Percentiles rank a stretch among this genome's conserved stretches.
Conservation (phyloP, 2,797 vertebrate genomes). For the Anguilla marmorata region DNA sequence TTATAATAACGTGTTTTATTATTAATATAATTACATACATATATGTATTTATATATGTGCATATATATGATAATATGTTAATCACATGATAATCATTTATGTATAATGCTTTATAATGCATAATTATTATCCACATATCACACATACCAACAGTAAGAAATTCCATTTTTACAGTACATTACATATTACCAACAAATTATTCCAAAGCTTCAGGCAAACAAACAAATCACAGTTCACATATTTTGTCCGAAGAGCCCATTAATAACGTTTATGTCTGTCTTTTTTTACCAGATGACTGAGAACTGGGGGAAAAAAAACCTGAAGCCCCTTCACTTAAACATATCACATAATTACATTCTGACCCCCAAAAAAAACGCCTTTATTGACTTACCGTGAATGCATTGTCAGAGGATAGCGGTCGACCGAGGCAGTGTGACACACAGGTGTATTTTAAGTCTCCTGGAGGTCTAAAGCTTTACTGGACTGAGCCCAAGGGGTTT, state of each 20-base stretch:
- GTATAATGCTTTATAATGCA: no score
- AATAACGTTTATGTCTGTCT: background rate
- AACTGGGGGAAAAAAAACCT: background rate
- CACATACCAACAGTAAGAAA: background rate
- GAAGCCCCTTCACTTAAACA: background rate
- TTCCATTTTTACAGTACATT: background rate
- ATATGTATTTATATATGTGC: background rate
- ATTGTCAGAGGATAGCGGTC: conserved; percentile 40
- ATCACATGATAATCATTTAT: no score
- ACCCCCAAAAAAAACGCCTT: background rate
- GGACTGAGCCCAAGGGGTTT: conserved; percentile 45
- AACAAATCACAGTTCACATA: background rate
- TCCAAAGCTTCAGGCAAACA: background rate
- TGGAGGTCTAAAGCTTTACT: conserved; percentile 47
- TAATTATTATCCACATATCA: background rate
- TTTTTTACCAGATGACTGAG: conserved; percentile 11
- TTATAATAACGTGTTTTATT: background rate
- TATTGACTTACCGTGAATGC: conserved; percentile 52
- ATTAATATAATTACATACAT: background rate
- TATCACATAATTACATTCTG: background rate
- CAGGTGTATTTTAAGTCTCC: conserved; percentile 39
- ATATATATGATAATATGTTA: background rate
- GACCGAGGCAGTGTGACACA: conserved; percentile 35
- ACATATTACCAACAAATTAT: background rate
- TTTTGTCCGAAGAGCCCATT: background rate